These are phyloP conservation scores for Drosophila lacertosa DNA, from an alignment of 1,140 invertebrate genomes.

Conservation along the genomic window DNA sequence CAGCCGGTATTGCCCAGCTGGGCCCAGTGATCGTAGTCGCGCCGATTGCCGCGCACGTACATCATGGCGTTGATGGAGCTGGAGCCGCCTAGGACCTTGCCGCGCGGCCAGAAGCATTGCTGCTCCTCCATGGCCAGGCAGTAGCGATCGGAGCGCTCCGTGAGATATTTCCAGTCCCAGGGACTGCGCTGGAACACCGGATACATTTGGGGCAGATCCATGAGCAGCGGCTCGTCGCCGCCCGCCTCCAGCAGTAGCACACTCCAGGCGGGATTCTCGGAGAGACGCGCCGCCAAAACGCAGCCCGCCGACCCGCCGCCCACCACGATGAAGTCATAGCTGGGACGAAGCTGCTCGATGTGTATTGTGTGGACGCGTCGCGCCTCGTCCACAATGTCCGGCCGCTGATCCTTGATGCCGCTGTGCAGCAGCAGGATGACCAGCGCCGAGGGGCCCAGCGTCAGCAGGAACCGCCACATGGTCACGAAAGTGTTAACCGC, in stretches of 20 bases:
- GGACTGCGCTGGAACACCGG: constrained; percentile 89
- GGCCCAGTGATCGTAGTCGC: constrained; percentile 94
- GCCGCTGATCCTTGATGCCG: constrained; percentile 86
- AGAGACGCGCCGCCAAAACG: constrained; percentile 90
- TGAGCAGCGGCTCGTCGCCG: constrained; percentile 89
- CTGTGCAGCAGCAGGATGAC: constrained; percentile 87
- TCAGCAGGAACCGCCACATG: constrained; percentile 86
- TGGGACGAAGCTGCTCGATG: constrained; percentile 84
- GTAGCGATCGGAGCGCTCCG: constrained; percentile 88
- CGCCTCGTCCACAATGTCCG: constrained; percentile 88
- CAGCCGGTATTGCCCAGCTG: constrained; percentile 89
- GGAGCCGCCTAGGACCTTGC: constrained; percentile 92
- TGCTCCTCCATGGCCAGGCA: constrained; percentile 87
- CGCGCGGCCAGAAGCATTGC: constrained; percentile 89
- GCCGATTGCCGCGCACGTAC: constrained; percentile 92
- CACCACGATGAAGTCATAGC: constrained; percentile 91
- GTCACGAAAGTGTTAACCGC: constrained; percentile 63
- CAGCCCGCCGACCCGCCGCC: constrained; percentile 93
- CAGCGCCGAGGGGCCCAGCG: constrained; percentile 86
- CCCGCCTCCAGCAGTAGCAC: constrained; percentile 93
- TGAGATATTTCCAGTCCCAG: constrained; percentile 92
- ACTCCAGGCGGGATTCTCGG: constrained; percentile 88
- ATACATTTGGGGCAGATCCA: constrained; percentile 90
- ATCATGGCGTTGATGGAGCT: constrained; percentile 95
- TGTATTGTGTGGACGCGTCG: constrained; percentile 85